Conservation (phyloP, 92 coral and sea anemone species). For the Porites divaricata region DNA sequence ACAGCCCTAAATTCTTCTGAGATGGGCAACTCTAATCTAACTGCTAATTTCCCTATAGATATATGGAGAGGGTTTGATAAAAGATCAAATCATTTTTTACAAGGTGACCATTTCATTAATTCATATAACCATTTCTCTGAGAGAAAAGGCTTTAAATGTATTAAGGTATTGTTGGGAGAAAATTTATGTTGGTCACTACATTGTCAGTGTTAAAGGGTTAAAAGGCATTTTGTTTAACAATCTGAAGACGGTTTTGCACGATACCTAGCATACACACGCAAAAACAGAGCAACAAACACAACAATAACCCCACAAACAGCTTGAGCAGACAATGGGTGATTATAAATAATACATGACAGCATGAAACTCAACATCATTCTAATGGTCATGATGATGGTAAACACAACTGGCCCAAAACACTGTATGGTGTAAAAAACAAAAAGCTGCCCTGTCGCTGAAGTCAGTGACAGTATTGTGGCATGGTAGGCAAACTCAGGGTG, state of each 20-base stretch:
- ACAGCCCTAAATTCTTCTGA: no score
- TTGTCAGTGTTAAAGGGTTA: no score
- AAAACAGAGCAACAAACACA: constrained; percentile 86
- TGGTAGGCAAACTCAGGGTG: constrained; percentile 88
- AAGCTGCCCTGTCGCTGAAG: constrained; percentile 95
- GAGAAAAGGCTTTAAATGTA: no score
- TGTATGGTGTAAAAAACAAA: constrained; percentile 95
- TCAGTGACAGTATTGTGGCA: constrained; percentile 67
- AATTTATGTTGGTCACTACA: no score
- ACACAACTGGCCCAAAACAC: constrained; percentile 93
- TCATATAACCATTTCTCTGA: no score
- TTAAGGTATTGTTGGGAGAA: no score
- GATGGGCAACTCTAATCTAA: no score
- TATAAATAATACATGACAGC: constrained; percentile 86
- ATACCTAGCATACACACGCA: constrained; percentile 90
- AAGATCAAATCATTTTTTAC: no score
- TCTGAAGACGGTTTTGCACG: constrained; percentile 37
- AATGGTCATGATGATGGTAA: constrained; percentile 95
- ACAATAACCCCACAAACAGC: constrained; percentile 81
- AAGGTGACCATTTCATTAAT: no score
- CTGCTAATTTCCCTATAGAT: no score
- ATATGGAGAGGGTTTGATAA: no score
- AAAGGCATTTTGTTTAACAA: no score
- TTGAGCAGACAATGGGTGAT: constrained; percentile 87
- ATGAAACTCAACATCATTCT: constrained; percentile 90